Percentiles rank a stretch among this genome's conserved stretches.
Conservation (phyloP, 2,113 vertebrate species). For the Halichoerus grypus region DNA sequence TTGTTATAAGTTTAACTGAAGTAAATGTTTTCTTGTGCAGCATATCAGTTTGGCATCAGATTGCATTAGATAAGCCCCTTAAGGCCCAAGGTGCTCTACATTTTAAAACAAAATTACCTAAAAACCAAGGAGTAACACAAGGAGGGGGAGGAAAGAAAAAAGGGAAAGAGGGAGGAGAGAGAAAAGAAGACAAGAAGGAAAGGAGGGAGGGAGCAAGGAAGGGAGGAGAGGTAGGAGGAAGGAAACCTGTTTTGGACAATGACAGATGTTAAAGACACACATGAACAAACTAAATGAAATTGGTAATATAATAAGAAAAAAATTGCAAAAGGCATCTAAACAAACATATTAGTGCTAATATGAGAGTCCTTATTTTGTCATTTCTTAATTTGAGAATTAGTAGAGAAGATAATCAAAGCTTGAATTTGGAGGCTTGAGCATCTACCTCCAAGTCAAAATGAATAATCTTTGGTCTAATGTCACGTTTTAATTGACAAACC, state of each 20-base stretch:
- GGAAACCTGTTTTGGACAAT: constrained; percentile 33
- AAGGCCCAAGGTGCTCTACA: constrained; percentile 91
- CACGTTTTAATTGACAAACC: not conserved
- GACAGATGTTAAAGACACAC: constrained; percentile 84
- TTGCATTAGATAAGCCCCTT: constrained; percentile 93
- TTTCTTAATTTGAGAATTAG: not conserved
- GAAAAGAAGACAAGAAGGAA: too few species aligned
- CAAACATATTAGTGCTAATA: not conserved
- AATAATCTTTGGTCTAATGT: not conserved
- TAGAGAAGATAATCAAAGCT: not conserved
- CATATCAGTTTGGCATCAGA: constrained; percentile 91
- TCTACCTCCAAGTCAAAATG: not conserved
- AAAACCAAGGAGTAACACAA: constrained; percentile 88
- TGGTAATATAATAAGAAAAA: constrained; percentile 79
- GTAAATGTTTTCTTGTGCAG: constrained; percentile 91
- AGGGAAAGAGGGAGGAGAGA: too few species aligned
- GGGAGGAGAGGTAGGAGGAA: not conserved
- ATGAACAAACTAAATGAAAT: constrained; percentile 62
- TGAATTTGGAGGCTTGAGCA: not conserved
- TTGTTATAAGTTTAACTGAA: constrained; percentile 87
- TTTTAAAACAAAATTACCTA: constrained; percentile 91
- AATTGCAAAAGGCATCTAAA: constrained; percentile 47
- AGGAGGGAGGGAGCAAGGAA: too few species aligned
- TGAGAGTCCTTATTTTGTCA: not conserved
- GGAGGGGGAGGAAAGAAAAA: not conserved